These are phyloP conservation scores for Epinephelus awoara DNA, from an alignment of 2,797 vertebrate genomes.

Conservation along the genomic window DNA sequence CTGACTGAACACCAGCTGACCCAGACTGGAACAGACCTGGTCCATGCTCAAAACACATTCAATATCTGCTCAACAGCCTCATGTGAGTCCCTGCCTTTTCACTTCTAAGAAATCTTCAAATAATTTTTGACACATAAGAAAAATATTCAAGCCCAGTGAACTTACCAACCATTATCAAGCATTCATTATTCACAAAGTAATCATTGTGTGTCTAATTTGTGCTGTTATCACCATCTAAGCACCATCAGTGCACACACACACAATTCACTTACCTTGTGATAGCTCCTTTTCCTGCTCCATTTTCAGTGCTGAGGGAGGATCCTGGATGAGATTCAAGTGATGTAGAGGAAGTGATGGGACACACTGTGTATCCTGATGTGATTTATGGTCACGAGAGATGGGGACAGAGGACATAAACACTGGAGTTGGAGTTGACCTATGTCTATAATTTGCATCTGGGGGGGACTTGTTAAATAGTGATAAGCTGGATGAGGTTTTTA, in stretches of 20 bases:
- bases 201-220: neutral
- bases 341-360: constrained; percentile 21
- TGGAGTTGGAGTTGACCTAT: constrained; percentile 18
- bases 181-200: neutral
- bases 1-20: neutral
- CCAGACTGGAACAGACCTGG: neutral
- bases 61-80: neutral
- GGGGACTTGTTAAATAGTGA: constrained; percentile 15
- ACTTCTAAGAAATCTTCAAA: neutral
- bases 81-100: neutral
- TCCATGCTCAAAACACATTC: neutral
- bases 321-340: constrained; percentile 12
- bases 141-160: neutral
- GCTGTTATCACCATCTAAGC: neutral
- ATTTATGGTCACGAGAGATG: constrained; percentile 20
- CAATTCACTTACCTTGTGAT: constrained; percentile 54
- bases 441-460: constrained; percentile 1
- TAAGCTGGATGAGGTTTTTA: neutral
- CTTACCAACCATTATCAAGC: neutral
- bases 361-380: constrained; percentile 15
- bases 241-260: neutral
- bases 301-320: constrained; percentile 6
- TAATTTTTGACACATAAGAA: neutral
- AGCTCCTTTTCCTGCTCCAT: constrained; percentile 29
- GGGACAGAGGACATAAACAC: constrained; percentile 10